Percentiles rank a stretch among this genome's conserved stretches.
phyloP scores from a whole-genome alignment of 1,140 invertebrate species.

The Sweltsa coloradensis region DNA sequence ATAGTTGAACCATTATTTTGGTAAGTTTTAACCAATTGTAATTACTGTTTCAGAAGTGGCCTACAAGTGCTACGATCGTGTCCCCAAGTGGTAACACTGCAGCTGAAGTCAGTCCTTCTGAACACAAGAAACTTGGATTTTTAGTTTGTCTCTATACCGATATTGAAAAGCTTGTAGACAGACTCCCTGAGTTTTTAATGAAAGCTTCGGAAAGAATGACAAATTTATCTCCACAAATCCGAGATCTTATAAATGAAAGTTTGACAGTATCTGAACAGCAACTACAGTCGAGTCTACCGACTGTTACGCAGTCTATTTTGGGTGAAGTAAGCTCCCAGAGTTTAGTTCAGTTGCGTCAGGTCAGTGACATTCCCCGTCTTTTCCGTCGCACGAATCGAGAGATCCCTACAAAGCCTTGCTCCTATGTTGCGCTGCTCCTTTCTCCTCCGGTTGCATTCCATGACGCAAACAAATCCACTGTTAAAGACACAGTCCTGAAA shows the following conservation, averaged over 20 bases:
- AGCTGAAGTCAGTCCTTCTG: too few species aligned
- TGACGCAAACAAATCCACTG: constrained; percentile 29
- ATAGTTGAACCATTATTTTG: too few species aligned
- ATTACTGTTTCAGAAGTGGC: too few species aligned
- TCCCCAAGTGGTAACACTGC: too few species aligned
- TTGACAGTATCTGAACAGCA: constrained; percentile 34
- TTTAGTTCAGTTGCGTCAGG: constrained; percentile 49
- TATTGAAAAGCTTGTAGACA: constrained; percentile 28
- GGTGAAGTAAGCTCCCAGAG: constrained; percentile 41
- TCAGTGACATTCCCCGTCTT: constrained; percentile 81
- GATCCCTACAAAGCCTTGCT: constrained; percentile 60
- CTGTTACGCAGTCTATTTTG: constrained; percentile 41
- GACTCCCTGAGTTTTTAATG: constrained; percentile 33
- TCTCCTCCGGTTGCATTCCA: constrained; percentile 47
- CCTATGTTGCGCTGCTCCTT: constrained; percentile 60
- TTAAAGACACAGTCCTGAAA: constrained; percentile 24
- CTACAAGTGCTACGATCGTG: too few species aligned
- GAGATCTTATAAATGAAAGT: constrained; percentile 26
- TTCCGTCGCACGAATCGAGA: constrained; percentile 88
- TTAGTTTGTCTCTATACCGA: constrained; percentile 36
- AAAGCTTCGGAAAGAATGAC: constrained; percentile 31
- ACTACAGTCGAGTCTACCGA: constrained; percentile 34
- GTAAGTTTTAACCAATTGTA: too few species aligned
- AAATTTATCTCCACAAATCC: constrained; percentile 21
- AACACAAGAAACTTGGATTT: constrained; percentile 31